Conservation (phyloP, 2,797 vertebrate species). For the Pteropus rufus region DNA sequence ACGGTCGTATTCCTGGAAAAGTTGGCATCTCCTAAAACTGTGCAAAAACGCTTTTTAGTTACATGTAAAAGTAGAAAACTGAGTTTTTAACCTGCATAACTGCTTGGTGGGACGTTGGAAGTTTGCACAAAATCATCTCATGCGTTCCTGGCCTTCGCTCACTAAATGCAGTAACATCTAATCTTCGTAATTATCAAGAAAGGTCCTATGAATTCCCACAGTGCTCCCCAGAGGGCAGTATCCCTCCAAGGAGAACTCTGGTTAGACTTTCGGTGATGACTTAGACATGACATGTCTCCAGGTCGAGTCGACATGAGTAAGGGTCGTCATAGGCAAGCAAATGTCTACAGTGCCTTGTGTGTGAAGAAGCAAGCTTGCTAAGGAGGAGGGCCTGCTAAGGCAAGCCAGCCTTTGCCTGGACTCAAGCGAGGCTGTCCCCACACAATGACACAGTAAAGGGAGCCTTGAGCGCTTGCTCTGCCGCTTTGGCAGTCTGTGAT, state of each 20-base stretch:
- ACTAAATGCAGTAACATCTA: not conserved
- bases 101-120: not conserved
- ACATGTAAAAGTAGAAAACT: not conserved
- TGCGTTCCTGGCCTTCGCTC: not conserved
- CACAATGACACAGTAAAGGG: not conserved
- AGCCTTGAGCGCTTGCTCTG: not conserved
- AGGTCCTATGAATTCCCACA: not conserved
- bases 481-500: not conserved
- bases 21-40: not conserved
- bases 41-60: not conserved
- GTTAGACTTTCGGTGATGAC: not conserved
- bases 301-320: not conserved
- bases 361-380: not conserved
- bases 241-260: not conserved
- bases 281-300: not conserved
- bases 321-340: not conserved
- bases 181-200: not conserved
- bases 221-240: not conserved
- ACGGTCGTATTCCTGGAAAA: not conserved
- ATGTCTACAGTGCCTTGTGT: not conserved
- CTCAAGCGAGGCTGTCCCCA: not conserved
- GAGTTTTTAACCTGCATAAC: not conserved
- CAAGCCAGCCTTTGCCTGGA: not conserved
- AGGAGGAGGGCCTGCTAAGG: not conserved
- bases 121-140: not conserved